Evolutionary conservation across 1,140 invertebrate genomes (phyloP).

Genomic region (Phortica variegata): DNA sequence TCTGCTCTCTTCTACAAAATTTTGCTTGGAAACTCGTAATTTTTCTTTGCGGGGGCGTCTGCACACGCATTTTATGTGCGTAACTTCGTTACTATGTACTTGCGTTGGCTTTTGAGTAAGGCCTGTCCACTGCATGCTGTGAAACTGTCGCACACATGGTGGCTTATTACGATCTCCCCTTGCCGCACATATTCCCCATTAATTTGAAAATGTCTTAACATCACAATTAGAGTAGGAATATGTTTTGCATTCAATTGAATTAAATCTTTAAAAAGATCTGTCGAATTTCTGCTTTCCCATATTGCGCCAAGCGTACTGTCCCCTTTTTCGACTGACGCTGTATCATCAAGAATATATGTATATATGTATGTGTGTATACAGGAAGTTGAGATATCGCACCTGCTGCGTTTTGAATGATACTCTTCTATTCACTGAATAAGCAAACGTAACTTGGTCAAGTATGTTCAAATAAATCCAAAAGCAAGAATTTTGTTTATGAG

Average conservation of each 20-base stretch:
- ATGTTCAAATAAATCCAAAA: conserved; percentile 36
- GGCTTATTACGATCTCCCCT: too few relatives aligned
- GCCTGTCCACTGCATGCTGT: too few relatives aligned
- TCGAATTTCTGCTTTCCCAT: background rate
- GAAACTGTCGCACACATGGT: too few relatives aligned
- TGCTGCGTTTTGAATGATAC: conserved; percentile 33
- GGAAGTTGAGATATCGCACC: conserved; percentile 28
- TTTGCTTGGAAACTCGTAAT: too few relatives aligned
- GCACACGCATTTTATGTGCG: too few relatives aligned
- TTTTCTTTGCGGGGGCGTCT: too few relatives aligned
- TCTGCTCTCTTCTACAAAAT: too few relatives aligned
- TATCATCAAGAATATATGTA: conserved; percentile 6
- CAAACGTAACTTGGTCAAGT: conserved; percentile 45
- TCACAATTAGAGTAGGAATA: conserved; percentile 15
- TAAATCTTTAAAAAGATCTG: background rate
- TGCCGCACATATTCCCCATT: too few relatives aligned
- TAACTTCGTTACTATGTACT: too few relatives aligned
- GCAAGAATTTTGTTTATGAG: conserved; percentile 3
- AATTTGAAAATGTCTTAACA: too few relatives aligned
- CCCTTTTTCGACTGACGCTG: conserved; percentile 8
- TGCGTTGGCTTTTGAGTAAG: too few relatives aligned
- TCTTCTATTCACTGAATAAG: conserved; percentile 25
- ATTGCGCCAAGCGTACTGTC: conserved; percentile 10
- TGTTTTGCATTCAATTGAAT: conserved; percentile 34
- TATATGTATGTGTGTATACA: conserved; percentile 10